These are phyloP conservation scores for Mus minutoides DNA, from an alignment of 2,797 vertebrate genomes.

Conservation along the genomic window DNA sequence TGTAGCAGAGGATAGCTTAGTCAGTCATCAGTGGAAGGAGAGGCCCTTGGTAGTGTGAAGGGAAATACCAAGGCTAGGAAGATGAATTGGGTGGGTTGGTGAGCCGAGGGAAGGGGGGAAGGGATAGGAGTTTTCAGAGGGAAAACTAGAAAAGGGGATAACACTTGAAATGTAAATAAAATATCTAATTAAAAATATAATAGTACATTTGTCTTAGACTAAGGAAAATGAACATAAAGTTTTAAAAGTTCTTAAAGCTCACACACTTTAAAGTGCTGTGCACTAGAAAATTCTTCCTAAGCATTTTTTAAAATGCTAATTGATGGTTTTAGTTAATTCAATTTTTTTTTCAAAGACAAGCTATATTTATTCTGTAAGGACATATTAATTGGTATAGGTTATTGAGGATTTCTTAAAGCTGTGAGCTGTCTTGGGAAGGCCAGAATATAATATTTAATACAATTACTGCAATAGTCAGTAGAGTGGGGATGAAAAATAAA, in stretches of 20 bases:
- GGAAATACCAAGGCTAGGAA: too few species aligned
- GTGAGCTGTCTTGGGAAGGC: conserved; percentile 29
- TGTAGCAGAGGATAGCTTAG: too few species aligned
- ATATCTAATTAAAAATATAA: background rate
- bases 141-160: too few species aligned
- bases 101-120: too few species aligned
- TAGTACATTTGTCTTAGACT: background rate
- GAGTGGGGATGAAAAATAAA: conserved; percentile 81
- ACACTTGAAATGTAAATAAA: too few species aligned
- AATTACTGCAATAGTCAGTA: conserved; percentile 54
- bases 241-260: conserved; percentile 59
- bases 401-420: conserved; percentile 76
- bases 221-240: conserved; percentile 19
- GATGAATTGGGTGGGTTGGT: too few species aligned
- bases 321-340: conserved; percentile 84
- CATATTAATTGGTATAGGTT: conserved; percentile 80
- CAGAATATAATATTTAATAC: conserved; percentile 82
- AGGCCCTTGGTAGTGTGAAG: too few species aligned
- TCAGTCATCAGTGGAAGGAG: too few species aligned
- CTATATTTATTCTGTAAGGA: conserved; percentile 85
- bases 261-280: conserved; percentile 60
- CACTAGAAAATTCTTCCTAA: conserved; percentile 70
- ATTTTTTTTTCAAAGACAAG: conserved; percentile 82
- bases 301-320: conserved; percentile 80
- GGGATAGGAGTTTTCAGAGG: too few species aligned